Evolutionary conservation across 2,888 invertebrate genomes (phyloP).

Genomic region (Dioctria linearis): DNA sequence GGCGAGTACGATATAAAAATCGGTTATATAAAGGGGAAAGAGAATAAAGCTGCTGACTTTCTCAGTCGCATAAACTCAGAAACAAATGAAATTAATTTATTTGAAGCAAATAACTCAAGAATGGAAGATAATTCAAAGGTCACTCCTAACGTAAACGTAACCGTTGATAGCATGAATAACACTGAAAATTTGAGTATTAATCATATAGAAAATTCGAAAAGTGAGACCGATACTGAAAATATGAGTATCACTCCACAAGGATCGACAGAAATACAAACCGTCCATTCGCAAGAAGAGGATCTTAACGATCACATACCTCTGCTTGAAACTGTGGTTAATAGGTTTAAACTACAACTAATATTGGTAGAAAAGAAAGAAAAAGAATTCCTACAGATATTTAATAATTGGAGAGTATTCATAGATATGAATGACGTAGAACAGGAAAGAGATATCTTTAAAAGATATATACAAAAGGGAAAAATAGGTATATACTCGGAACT

Average conservation of each 20-base stretch:
- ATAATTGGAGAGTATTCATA: neutral
- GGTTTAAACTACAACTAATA: neutral
- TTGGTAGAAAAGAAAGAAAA: neutral
- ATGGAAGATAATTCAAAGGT: too few relatives aligned
- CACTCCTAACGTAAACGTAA: too few relatives aligned
- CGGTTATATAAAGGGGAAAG: too few relatives aligned
- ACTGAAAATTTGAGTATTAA: neutral
- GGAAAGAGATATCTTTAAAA: too few relatives aligned
- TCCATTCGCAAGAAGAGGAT: neutral
- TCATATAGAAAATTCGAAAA: too few relatives aligned
- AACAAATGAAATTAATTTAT: too few relatives aligned
- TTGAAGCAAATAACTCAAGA: too few relatives aligned
- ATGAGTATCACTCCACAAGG: neutral
- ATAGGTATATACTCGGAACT: too few relatives aligned
- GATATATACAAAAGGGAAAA: constrained; percentile 8
- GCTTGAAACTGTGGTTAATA: neutral
- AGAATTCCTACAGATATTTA: neutral
- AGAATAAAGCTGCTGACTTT: too few relatives aligned
- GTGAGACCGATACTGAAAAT: too few relatives aligned
- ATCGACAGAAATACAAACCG: neutral
- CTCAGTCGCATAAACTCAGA: too few relatives aligned
- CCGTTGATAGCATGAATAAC: neutral
- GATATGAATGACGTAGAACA: neutral
- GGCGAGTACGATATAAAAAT: neutral
- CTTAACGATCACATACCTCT: neutral